Base-by-base conservation (phyloP, 2,888 invertebrate species). In the Dicycla oo region DNA sequence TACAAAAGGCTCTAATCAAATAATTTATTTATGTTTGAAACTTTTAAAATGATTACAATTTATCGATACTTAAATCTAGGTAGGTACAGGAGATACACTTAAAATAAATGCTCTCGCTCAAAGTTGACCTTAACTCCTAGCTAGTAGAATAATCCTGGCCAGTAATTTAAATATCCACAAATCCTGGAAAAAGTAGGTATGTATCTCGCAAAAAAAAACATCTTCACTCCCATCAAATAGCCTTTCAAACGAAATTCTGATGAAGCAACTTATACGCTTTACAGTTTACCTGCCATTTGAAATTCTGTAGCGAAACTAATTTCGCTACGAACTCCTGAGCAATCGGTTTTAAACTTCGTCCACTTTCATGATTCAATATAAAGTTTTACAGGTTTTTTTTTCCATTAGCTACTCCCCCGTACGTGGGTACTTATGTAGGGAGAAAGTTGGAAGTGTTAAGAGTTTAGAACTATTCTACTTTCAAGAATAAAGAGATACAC, bases 231-330 rank as follows among this genome's bases (percentile, higher is more conserved):
- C 11, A 54, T 45, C 49, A n/a, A 53, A 26, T 58, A 45, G 18
- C n/a, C n/a, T 67, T 61, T 34, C 34, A 61, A 80, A 78, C 64
- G 61, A 60, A 65, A 73, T 53, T 70, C 65, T 77, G 73, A 75
- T 73, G 66, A 60, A 70, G 40, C n/a, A 84, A 84, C 77, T 83
- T 81, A 43, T 34, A 71, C 62, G 23, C 34, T 79, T 61, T 73
- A 76, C 78, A 73, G 73, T 82, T 81, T 81, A 85, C 86, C 81
- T 84, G 81, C 43, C 86, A 64, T 81, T 85, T 86, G 82, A 86
- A 86, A 86, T 85, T 86, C 78, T 81, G 69, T 69, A 77, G 61
- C 65, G 63, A 79, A 84, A 83, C 76, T 81, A 81, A 84, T 83
- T 81, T 75, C 65, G 72, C 74, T 81, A 57, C 23, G 54, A 83